A percentile compares a stretch with the other conserved stretches of the same genome.
Conservation (phyloP, 2,113 vertebrate species). For the Leptocoma aspasia region DNA sequence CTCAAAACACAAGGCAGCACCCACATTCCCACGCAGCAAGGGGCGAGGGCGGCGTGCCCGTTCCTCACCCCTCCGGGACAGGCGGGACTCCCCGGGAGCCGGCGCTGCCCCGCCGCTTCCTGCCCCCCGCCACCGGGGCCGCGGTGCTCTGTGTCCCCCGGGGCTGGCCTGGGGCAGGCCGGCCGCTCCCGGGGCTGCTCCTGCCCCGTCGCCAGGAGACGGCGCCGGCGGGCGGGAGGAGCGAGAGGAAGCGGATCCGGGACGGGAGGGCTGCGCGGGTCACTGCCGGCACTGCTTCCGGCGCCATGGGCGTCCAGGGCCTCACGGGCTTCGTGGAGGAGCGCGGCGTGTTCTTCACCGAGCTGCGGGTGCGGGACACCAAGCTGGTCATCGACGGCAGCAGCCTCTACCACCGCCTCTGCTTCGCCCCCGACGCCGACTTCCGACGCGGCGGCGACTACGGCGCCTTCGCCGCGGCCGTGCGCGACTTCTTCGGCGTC, state of each 20-base stretch:
- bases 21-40: accelerated
- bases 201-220: not conserved
- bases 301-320: conserved; percentile 86
- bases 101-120: not conserved
- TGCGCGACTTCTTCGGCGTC: conserved; percentile 78
- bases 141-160: accelerated
- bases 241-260: not conserved
- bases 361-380: conserved; percentile 81
- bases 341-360: conserved; percentile 75
- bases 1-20: not conserved
- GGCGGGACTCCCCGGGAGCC: not conserved
- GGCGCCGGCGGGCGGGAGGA: not conserved
- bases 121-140: too few relatives aligned
- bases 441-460: conserved; percentile 88
- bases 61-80: not conserved
- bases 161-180: not conserved
- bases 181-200: not conserved
- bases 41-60: not conserved
- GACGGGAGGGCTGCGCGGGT: accelerated
- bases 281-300: not conserved
- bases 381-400: conserved; percentile 87
- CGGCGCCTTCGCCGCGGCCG: conserved; percentile 72
- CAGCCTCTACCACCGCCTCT: conserved; percentile 85
- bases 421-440: conserved; percentile 78
- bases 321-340: conserved; percentile 83